These are phyloP conservation scores for Agonum fuliginosum DNA, from an alignment of 2,888 invertebrate genomes.

Conservation along the genomic window DNA sequence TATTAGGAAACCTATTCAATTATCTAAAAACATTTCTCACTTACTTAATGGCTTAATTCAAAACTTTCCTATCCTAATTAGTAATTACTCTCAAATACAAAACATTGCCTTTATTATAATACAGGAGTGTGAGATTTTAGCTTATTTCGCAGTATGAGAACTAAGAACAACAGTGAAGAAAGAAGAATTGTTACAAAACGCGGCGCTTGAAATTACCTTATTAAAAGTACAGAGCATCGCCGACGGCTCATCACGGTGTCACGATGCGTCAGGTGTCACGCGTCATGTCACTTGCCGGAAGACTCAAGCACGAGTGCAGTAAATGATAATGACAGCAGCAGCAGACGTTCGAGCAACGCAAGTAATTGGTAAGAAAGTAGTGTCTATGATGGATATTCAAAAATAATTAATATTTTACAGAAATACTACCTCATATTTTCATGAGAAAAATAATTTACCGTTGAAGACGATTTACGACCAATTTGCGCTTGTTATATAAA, in stretches of 20 bases:
- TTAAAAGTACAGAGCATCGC: neutral
- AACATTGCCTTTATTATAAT: neutral
- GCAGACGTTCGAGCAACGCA: too few species aligned
- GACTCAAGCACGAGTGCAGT: neutral
- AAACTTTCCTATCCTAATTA: slow-evolving; percentile 14
- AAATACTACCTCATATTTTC: too few species aligned
- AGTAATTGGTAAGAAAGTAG: too few species aligned
- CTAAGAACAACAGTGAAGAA: too few species aligned
- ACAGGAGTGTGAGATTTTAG: slow-evolving; percentile 12
- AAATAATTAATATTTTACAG: too few species aligned
- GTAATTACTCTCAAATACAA: slow-evolving; percentile 1
- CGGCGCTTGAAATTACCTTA: neutral
- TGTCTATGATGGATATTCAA: too few species aligned
- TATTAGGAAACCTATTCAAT: too few species aligned
- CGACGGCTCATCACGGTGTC: neutral
- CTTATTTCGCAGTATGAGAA: too few species aligned
- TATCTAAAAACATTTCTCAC: neutral
- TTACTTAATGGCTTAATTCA: slow-evolving; percentile 8
- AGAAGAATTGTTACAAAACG: neutral
- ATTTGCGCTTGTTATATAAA: too few species aligned
- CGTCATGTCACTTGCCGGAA: neutral
- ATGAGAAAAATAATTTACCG: too few species aligned
- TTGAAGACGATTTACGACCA: too few species aligned
- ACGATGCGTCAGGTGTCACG: neutral
- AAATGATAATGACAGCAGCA: neutral